These are phyloP conservation scores for Lanistes nyassanus DNA, from an alignment of 1,140 invertebrate genomes.

Conservation along the genomic window DNA sequence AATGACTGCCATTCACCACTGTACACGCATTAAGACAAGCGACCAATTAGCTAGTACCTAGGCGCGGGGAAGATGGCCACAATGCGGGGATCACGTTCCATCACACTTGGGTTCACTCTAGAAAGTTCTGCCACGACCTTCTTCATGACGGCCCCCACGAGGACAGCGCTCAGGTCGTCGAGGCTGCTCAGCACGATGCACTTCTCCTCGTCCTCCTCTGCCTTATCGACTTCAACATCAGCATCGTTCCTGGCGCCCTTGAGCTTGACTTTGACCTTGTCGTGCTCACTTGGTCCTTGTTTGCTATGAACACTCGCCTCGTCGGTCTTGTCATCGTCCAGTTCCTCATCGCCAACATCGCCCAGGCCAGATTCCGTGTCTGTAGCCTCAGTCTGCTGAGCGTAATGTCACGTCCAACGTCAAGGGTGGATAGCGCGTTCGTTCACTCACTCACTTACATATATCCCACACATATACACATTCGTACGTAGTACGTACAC, in stretches of 20 bases:
- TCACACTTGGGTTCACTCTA: constrained; percentile 16
- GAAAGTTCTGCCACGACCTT: constrained; percentile 32
- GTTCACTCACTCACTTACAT: too few relatives aligned
- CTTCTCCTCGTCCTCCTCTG: constrained; percentile 12
- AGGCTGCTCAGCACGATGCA: constrained; percentile 50
- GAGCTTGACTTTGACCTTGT: background rate
- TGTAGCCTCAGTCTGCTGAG: constrained; percentile 1
- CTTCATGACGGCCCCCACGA: constrained; percentile 58
- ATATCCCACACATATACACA: too few relatives aligned
- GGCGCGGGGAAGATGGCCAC: constrained; percentile 15
- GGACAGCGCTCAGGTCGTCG: constrained; percentile 55
- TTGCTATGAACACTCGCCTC: background rate
- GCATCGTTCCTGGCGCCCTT: constrained; percentile 4
- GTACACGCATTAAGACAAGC: too few relatives aligned
- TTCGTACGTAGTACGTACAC: background rate
- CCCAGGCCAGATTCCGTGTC: constrained; percentile 37
- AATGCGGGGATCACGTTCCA: constrained; percentile 24
- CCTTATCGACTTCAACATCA: constrained; percentile 25
- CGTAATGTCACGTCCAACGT: background rate
- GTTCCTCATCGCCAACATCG: constrained; percentile 24
- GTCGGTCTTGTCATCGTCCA: constrained; percentile 25
- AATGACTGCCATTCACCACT: too few relatives aligned
- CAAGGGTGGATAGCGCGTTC: background rate
- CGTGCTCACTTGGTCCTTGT: constrained; percentile 13
- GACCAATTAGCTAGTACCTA: too few relatives aligned